Conservation (phyloP, 64 coral and sea anemone genomes). For the Orbicella faveolata region DNA sequence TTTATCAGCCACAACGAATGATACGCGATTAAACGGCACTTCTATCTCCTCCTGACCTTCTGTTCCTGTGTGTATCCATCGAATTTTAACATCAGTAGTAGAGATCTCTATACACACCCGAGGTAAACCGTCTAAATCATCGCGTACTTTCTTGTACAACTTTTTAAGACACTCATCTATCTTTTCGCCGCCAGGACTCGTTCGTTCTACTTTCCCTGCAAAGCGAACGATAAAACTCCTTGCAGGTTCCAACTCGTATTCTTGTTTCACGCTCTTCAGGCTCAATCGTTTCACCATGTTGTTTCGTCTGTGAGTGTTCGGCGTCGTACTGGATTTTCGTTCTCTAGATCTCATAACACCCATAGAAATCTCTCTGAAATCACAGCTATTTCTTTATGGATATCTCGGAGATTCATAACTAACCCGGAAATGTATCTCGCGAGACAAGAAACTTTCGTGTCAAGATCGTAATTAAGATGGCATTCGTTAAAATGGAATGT, state of each 20-base stretch:
- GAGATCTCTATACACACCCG: slow-evolving; percentile 74
- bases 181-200: slow-evolving; percentile 72
- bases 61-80: slow-evolving; percentile 22
- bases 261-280: slow-evolving; percentile 47
- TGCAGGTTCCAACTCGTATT: slow-evolving; percentile 70
- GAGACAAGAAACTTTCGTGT: neutral
- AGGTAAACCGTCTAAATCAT: slow-evolving; percentile 42
- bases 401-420: neutral
- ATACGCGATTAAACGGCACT: slow-evolving; percentile 84
- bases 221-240: slow-evolving; percentile 81
- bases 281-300: slow-evolving; percentile 28
- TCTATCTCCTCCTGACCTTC: slow-evolving; percentile 52
- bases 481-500: slow-evolving; percentile 40
- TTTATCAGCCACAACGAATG: slow-evolving; percentile 83
- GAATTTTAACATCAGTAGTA: slow-evolving; percentile 55
- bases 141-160: slow-evolving; percentile 56
- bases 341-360: slow-evolving; percentile 22
- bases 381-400: neutral
- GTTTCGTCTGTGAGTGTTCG: neutral
- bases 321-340: neutral
- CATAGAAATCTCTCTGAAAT: neutral
- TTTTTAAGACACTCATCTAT: slow-evolving; percentile 71
- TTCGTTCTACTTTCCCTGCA: slow-evolving; percentile 68
- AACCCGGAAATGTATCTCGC: neutral
- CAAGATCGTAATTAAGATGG: slow-evolving; percentile 1